Percentiles rank a stretch among this genome's conserved stretches.
phyloP scores from a whole-genome alignment of 2,797 vertebrate genomes.

The Takifugu ocellatus region DNA sequence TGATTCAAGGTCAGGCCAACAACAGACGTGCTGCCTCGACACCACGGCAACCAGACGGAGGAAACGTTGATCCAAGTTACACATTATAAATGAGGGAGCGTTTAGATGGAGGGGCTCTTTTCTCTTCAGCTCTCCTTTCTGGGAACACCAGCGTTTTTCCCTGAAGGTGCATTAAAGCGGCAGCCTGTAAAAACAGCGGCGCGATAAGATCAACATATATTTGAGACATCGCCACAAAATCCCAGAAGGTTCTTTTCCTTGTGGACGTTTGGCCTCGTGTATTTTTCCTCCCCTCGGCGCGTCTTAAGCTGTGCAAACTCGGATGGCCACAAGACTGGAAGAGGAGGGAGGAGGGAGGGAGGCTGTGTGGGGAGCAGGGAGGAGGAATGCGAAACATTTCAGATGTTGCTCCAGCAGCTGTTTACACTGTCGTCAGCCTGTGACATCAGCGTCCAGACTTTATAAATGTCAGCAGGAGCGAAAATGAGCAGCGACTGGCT shows the following conservation, averaged over 20 bases:
- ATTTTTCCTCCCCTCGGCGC: slow-evolving; percentile 51
- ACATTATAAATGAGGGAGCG: slow-evolving; percentile 11
- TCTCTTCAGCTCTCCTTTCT: slow-evolving; percentile 6
- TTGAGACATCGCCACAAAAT: slow-evolving; percentile 31
- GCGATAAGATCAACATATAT: slow-evolving; percentile 31
- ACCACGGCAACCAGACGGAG: slow-evolving; percentile 36
- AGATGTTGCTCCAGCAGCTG: slow-evolving; percentile 69
- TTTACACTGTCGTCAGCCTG: slow-evolving; percentile 76
- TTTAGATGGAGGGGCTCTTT: slow-evolving; percentile 14
- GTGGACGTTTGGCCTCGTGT: slow-evolving; percentile 35
- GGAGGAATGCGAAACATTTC: slow-evolving; percentile 83
- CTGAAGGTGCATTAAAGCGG: slow-evolving; percentile 7
- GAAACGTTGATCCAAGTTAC: slow-evolving; percentile 16
- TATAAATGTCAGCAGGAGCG: slow-evolving; percentile 73
- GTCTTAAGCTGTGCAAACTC: slow-evolving; percentile 58
- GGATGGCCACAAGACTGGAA: slow-evolving; percentile 35
- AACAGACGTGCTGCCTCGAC: slow-evolving; percentile 14
- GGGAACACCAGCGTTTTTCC: slow-evolving; percentile 26
- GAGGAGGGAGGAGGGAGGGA: slow-evolving; percentile 35
- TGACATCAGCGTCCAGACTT: slow-evolving; percentile 80
- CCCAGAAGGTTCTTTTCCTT: slow-evolving; percentile 30
- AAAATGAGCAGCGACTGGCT: slow-evolving; percentile 52
- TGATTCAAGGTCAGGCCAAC: slow-evolving; percentile 19
- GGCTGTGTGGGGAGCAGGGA: slow-evolving; percentile 63
- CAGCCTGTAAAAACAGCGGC: slow-evolving; percentile 37